Evolutionary conservation across 1,140 invertebrate species (phyloP), one percentile per base, ranked within the genome.

Genomic region (Cotesia typhae): DNA sequence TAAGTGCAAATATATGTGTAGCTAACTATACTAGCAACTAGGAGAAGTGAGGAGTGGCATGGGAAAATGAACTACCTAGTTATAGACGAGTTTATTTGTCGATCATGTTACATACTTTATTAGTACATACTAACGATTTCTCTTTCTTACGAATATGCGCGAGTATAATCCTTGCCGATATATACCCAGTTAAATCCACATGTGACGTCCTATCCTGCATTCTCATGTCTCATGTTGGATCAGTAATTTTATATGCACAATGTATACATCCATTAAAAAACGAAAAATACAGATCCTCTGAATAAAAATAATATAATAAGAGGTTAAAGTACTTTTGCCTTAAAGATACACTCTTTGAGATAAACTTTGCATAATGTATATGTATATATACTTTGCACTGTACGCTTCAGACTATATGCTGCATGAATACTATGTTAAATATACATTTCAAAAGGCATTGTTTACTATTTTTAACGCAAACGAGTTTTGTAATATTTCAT

Each of bases 41-140:
- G 28, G 2, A 28, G 28, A 28, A 28, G 28, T 28, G 28, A 41
- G 74, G 74, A 75, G 74, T 75, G 74, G 70, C 74, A 70, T 71
- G 74, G 74, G 74, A 75, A 75, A 75, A 75, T 72, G 70, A 68
- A 71, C 74, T 60, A 72, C 64, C 71, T 65, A 70, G 70, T 70
- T 75, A 75, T 61, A 64, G 59, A 35, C 67, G 65, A 67, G 68
- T 74, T 55, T 66, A 66, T 70, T 57, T 28, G 53, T 37, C 51
- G 47, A 17, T 60, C n/a, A 55, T 53, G 72, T 74, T 70, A 55
- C 60, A 14, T 67, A 41, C 64, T 20, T 55, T 55, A 55, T 59
- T 59, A 10, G 59, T 70, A 59, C 65, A 52, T 28, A 28, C 3
- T 28, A 73, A 68, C 71, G 66, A 67, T 73, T 73, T 73, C 71